Base-by-base conservation (phyloP, 2,888 invertebrate genomes). In the Conchocele bisecta region DNA sequence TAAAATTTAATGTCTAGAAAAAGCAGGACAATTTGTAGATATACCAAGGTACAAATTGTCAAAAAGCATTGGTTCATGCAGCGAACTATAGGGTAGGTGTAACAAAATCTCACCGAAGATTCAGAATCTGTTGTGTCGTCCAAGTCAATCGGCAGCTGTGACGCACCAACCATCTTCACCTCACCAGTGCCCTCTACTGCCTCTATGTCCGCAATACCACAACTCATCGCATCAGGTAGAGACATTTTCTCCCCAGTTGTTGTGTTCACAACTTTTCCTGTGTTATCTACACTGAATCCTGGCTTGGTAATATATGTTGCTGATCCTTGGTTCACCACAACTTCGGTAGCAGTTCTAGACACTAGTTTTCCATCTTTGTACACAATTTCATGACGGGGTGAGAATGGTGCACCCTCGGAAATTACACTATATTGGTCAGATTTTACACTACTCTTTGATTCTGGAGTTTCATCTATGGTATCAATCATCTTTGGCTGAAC, bases 211-310 rank as follows among this genome's bases (percentile, higher is more conserved):
- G 81, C 75, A 37, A 83, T 66, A n/a, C 83, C 85, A 53, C 67
- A 61, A 29, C 71, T 46, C 37, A 80, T 73, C 54, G 83, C 84
- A 41, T 83, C 82, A 22, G 72, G 48, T n/a, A 86, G 51, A 6
- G 80, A 61, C 79, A 85, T 78, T 26, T 48, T 77, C 33, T 83
- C 72, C 20, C 82, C 82, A 24, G 81, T 80, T 28, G 61, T 48
- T 4, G 71, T 59, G 96, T 97, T 96, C 88, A 96, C 93, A 90
- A 98, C 97, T 51, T 94, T 92, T 39, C 96, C 96, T n/a, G 94
- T 94, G 6, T 86, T 84, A 59, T 85, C 82, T 22, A 87, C 83
- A 39, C 64, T 76, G 58, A 81, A 86, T 26, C 86, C 86, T 24
- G 76, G 89, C 67, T 71, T 88, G 70, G 75, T 86, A 35, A 69